Conservation (phyloP, 2,888 invertebrate genomes). For the Oligia latruncula region DNA sequence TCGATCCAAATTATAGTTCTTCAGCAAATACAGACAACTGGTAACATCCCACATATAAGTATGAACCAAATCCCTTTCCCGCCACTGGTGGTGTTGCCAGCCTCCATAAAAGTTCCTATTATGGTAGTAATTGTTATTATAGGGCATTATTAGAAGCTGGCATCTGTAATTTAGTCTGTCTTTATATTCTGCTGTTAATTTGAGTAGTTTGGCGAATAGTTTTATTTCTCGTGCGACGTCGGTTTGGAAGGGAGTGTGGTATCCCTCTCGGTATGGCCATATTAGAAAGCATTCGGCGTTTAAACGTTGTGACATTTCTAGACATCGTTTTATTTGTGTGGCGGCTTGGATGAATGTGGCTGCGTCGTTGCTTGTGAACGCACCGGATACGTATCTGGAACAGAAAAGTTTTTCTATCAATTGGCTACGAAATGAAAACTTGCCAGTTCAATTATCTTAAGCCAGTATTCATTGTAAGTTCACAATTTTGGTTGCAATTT, state of each 20-base stretch:
- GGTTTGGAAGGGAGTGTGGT: constrained; percentile 90
- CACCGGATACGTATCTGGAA: constrained; percentile 90
- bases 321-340: constrained; percentile 90
- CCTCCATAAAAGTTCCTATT: constrained; percentile 55
- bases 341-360: constrained; percentile 90
- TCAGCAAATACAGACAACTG: constrained; percentile 91
- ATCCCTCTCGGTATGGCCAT: constrained; percentile 91
- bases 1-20: constrained; percentile 90
- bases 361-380: constrained; percentile 91
- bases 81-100: constrained; percentile 72
- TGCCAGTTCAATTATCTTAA: not conserved
- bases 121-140: constrained; percentile 70
- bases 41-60: constrained; percentile 91
- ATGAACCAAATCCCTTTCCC: constrained; percentile 84
- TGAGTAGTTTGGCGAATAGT: constrained; percentile 90
- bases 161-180: constrained; percentile 88
- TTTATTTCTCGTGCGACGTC: constrained; percentile 91
- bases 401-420: not conserved
- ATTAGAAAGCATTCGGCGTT: constrained; percentile 91
- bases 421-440: not conserved
- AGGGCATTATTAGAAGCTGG: constrained; percentile 90
- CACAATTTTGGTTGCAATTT: not conserved
- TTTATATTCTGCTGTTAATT: constrained; percentile 91
- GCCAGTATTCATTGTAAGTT: not conserved
- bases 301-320: constrained; percentile 91